Evolutionary conservation across 2,113 vertebrate genomes (phyloP), one percentile per base, ranked within the genome.

Genomic region (Clinocottus analis): DNA sequence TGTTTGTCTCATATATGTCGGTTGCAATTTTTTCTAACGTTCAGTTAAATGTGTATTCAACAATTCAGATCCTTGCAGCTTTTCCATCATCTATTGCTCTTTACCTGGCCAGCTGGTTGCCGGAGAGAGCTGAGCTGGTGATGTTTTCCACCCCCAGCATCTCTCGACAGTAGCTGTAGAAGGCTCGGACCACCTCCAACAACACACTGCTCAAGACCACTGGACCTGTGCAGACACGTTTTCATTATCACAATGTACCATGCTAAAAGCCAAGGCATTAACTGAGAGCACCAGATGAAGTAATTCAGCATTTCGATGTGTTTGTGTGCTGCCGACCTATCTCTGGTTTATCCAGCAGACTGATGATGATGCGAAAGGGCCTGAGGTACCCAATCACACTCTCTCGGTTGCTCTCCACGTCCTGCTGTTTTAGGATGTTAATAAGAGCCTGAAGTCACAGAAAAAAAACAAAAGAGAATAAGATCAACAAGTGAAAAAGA

Each of bases 341-440:
- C 77, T 99, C 98, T 0, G 96, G 95, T 90, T 99, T 99, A 94
- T 99, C 98, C 35, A 99, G 94, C 68, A 99, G 94, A 84, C 97
- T 97, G 82, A 97, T 84, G 0, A 99, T 94, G 87, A 99, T 96
- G 23, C 98, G 92, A 93, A 99, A 99, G 7, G 98, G 98, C 93
- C 95, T 95, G 89, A 99, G 94, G 72, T 97, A 97, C 0, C 93
- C 92, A 16, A 94, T 94, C 29, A 95, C 84, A 4, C 94, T 96
- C 43, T 98, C 97, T 0, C 83, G 45, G 10, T 97, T 93, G 4
- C 67, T 83, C 7, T 96, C 94, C 0, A 87, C 68, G 71, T 95
- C 91, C 55, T 97, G 95, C 90, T 97, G 96, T 79, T 95, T 96
- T 82, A 99, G 91, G 77, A 98, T 97, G 90, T 94, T 95, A 51